A percentile compares a stretch with the other conserved stretches of the same genome.
Evolutionary conservation across 2,797 vertebrate species (phyloP).

Genomic region (Sitta carolinensis): DNA sequence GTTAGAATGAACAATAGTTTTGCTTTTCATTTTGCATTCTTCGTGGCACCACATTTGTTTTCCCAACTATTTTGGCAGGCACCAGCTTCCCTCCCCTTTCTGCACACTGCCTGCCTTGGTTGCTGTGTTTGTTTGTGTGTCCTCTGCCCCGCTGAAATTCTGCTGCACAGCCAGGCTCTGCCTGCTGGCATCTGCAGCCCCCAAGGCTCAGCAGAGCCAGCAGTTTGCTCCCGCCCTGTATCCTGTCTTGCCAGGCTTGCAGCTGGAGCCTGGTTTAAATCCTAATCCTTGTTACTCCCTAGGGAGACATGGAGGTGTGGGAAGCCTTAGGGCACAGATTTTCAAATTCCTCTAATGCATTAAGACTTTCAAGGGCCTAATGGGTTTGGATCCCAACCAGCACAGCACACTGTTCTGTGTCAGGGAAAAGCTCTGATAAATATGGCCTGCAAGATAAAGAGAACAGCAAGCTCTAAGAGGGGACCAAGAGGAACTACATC

Average conservation of each 20-base stretch:
- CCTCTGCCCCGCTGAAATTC: background rate
- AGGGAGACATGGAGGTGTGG: background rate
- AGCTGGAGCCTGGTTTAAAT: background rate
- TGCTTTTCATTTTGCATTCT: background rate
- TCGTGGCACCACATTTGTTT: background rate
- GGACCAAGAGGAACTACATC: background rate
- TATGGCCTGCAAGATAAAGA: background rate
- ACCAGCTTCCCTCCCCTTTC: background rate
- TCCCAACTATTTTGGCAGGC: constrained; percentile 12
- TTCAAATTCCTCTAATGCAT: background rate
- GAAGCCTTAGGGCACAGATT: background rate
- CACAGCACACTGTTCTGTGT: background rate
- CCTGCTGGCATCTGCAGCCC: background rate
- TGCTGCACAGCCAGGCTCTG: background rate
- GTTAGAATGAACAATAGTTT: background rate
- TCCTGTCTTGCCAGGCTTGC: background rate
- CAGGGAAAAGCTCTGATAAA: background rate
- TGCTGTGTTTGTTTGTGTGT: constrained; percentile 6
- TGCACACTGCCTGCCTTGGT: background rate
- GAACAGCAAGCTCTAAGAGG: background rate
- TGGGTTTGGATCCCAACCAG: background rate
- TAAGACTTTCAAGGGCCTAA: background rate
- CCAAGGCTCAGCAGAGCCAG: background rate
- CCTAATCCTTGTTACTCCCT: background rate
- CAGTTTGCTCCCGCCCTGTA: background rate